Evolutionary conservation across 2,888 invertebrate species (phyloP), one percentile per base, ranked within the genome.

Genomic region (Periphyllus acericola): DNA sequence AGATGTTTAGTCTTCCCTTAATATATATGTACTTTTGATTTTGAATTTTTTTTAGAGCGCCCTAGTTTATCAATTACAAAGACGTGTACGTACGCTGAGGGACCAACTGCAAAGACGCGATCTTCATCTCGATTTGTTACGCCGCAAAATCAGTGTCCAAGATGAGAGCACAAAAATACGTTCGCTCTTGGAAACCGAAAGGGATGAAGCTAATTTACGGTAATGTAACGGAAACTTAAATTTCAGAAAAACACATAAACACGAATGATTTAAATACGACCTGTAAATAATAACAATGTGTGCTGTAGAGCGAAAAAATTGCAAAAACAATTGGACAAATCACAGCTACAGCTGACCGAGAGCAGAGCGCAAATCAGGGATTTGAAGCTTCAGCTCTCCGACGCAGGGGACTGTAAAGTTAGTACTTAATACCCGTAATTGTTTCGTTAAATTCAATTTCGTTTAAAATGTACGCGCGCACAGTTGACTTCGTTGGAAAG

Each of bases 101-200:
- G 98, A 98, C 91, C 98, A 98, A 91, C 93, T 98, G 55, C 97
- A 98, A 91, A 94, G 97, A 89, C 95, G 97, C 90, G 98, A 98
- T 91, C 93, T 98, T 72, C 98, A 98, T 91, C 92, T 98, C 91
- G 98, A 98, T 92, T 93, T 98, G 89, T 92, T 98, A 80, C 93
- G 97, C 75, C 95, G 97, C 90, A 98, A 98, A 92, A 92, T 98
- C 84, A 95, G 95, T 89, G 93, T 97, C 25, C 95, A 97, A 91
- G 97, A 97, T 91, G 95, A 96, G 90, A 94, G 94, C 87, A 93
- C 94, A 3, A 93, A 94, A 89, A 93, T 94, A 60, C 94, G 94
- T 90, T 93, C 93, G 88, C 91, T 94, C 80, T 90, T 95, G 40
- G 93, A 93, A 90, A 92, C 91, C 74, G 93, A 93, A 90, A 91